phyloP scores from a whole-genome alignment of 2,888 invertebrate species.

The Acanthosepion lycidas region DNA sequence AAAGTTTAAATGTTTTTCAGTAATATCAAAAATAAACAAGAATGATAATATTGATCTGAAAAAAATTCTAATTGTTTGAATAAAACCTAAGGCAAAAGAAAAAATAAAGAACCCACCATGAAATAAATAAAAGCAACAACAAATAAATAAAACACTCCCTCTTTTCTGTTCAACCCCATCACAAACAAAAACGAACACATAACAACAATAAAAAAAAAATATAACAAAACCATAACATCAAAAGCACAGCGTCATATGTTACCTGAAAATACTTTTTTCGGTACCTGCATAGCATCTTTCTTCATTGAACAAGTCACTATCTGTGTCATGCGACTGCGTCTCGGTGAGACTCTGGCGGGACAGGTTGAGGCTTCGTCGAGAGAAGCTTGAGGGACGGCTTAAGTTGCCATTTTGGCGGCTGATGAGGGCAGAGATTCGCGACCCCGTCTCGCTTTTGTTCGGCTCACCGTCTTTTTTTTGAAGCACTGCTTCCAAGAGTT shows the following conservation, averaged over 20 bases:
- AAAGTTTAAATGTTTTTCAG: no score
- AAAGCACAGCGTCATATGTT: not conserved
- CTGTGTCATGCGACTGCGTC: slow-evolving; percentile 45
- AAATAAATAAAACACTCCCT: not conserved
- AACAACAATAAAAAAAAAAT: not conserved
- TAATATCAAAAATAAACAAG: not conserved
- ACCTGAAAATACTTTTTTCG: slow-evolving; percentile 47
- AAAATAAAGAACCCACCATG: not conserved
- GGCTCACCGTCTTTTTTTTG: slow-evolving; percentile 62
- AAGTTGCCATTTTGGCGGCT: slow-evolving; percentile 58
- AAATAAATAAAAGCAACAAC: not conserved
- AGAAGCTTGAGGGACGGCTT: slow-evolving; percentile 57
- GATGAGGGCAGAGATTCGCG: slow-evolving; percentile 55
- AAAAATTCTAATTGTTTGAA: not conserved
- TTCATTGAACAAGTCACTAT: slow-evolving; percentile 45
- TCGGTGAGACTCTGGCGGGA: slow-evolving; percentile 55
- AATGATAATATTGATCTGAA: not conserved
- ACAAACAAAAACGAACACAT: not conserved
- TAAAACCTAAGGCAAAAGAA: not conserved
- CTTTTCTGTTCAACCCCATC: not conserved
- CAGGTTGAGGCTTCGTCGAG: slow-evolving; percentile 51
- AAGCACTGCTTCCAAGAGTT: slow-evolving; percentile 66
- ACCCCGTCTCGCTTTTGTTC: slow-evolving; percentile 57
- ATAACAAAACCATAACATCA: not conserved
- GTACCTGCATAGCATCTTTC: slow-evolving; percentile 44